Conservation (phyloP, 2,888 invertebrate species). For the Automeris io region DNA sequence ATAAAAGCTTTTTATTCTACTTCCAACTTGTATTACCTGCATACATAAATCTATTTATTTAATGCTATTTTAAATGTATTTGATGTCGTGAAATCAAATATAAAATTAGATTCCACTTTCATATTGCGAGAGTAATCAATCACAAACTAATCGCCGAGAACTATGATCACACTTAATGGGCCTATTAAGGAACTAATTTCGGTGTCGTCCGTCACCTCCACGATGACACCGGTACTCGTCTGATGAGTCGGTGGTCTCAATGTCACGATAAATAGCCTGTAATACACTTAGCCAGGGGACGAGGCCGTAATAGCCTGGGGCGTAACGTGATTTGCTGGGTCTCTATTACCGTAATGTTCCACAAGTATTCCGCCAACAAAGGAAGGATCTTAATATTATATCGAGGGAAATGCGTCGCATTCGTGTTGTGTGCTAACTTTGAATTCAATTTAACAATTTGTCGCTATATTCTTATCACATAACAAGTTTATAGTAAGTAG, state of each 20-base stretch:
- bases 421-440: slow-evolving; percentile 38
- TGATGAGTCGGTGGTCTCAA: slow-evolving; percentile 49
- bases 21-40: no score
- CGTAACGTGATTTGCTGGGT: slow-evolving; percentile 65
- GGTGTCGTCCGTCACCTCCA: slow-evolving; percentile 29
- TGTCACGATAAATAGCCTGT: slow-evolving; percentile 64
- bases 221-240: slow-evolving; percentile 30
- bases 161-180: slow-evolving; percentile 28
- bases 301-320: slow-evolving; percentile 52
- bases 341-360: slow-evolving; percentile 60
- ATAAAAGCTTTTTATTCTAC: no score
- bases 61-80: no score
- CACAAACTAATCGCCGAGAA: slow-evolving; percentile 14
- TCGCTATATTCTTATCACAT: slow-evolving; percentile 20
- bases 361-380: slow-evolving; percentile 61
- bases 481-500: slow-evolving; percentile 25
- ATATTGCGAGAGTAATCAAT: slow-evolving; percentile 7
- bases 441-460: slow-evolving; percentile 26
- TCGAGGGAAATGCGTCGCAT: slow-evolving; percentile 34
- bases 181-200: slow-evolving; percentile 32
- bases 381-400: slow-evolving; percentile 58
- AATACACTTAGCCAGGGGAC: slow-evolving; percentile 56
- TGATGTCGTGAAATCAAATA: background rate
- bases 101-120: slow-evolving; percentile 6
- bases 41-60: no score